Evolutionary conservation across 2,113 vertebrate species (phyloP).

Genomic region (Capricornis sumatraensis): DNA sequence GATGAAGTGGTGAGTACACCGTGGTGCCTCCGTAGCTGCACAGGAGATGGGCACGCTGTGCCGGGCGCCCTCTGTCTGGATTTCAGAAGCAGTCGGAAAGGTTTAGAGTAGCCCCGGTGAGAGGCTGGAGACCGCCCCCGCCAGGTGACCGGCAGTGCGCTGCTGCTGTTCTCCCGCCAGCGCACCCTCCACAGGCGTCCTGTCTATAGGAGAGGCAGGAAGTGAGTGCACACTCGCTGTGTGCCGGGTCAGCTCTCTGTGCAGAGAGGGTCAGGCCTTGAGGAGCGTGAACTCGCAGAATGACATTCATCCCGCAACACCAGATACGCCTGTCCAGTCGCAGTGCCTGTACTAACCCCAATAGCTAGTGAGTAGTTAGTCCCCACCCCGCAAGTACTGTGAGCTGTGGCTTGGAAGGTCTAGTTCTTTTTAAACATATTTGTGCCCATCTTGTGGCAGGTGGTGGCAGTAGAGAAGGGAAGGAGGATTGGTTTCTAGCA

Average conservation of each 20-base stretch:
- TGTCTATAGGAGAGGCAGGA: background rate
- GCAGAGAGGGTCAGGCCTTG: background rate
- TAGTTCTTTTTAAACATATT: background rate
- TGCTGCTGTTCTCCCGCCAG: background rate
- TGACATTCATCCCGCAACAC: background rate
- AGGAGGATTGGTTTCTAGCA: background rate
- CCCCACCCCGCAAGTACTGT: too few relatives aligned
- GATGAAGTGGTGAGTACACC: constrained; percentile 92
- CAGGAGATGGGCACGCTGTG: background rate
- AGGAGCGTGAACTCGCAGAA: background rate
- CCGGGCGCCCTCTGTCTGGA: background rate
- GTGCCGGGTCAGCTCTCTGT: background rate
- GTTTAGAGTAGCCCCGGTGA: background rate
- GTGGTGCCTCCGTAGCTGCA: rapidly evolving
- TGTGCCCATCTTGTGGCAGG: background rate
- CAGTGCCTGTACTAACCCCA: background rate
- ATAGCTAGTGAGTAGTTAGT: background rate
- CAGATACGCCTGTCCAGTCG: background rate
- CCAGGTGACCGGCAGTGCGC: background rate
- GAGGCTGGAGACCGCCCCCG: background rate
- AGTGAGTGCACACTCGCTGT: background rate
- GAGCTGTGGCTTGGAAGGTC: background rate
- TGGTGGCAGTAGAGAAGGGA: background rate
- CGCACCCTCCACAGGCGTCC: background rate
- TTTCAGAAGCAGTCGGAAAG: background rate